Evolutionary conservation across 2,113 vertebrate species (phyloP).

Genomic region (Hippoglossus stenolepis): DNA sequence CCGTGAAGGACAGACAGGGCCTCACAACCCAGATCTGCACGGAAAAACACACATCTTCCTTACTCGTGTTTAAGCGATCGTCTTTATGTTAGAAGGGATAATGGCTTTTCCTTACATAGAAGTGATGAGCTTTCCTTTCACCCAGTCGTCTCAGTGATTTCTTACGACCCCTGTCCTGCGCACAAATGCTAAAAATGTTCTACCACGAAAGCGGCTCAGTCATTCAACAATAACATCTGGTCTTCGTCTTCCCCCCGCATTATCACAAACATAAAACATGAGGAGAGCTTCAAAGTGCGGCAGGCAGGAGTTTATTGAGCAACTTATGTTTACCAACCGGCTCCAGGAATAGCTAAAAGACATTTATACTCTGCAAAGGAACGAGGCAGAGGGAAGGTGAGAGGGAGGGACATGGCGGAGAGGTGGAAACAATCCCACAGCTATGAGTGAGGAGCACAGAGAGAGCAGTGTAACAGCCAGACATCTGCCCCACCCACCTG

Average conservation of each 20-base stretch:
- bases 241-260: not conserved
- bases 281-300: not conserved
- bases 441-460: constrained; percentile 26
- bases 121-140: constrained; percentile 3
- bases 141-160: not conserved
- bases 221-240: not conserved
- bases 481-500: not conserved
- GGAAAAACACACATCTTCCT: not conserved
- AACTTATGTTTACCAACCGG: constrained; percentile 63
- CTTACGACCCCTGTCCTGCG: not conserved
- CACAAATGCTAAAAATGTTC: not conserved
- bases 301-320: constrained; percentile 17
- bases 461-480: constrained; percentile 17
- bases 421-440: constrained; percentile 33
- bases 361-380: constrained; percentile 21
- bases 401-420: not conserved
- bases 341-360: constrained; percentile 61
- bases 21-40: constrained; percentile 14
- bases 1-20: constrained; percentile 33
- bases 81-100: constrained; percentile 11
- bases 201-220: not conserved
- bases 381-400: constrained; percentile 6
- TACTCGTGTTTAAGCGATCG: constrained; percentile 19
- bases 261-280: not conserved
- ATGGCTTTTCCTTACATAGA: constrained; percentile 32